Base-by-base conservation (phyloP, 2,888 invertebrate genomes). In the Diarsia dahlii region DNA sequence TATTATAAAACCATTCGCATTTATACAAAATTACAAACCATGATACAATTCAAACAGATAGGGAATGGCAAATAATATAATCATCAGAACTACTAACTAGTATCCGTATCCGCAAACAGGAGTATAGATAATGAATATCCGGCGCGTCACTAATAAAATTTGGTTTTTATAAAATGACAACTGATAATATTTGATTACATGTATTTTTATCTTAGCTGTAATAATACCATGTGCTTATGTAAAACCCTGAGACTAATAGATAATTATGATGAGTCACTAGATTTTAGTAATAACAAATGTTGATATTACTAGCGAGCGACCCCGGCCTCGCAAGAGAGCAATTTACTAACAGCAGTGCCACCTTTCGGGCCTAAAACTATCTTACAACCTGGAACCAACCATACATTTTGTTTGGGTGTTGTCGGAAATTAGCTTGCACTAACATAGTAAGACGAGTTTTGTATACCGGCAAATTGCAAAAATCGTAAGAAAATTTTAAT, bases 101-200 rank as follows among this genome's bases (percentile, higher is more conserved):
- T 56, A 58, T 75, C 64, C 45, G 50, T 50, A 45, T 76, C 46
- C 52, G 23, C 23, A 18, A 28, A 54, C 28, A 65, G 18, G 20
- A 50, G 5, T 45, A 34, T 23, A 62, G 58, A 80, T 74, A 66
- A 45, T 23, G 34, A 67, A 56, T 63, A 66, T 80, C 74, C 78
- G 80, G 45, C 23, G n/a, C 56, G 54, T 63, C 18, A 28, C 6
- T 6, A 34, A 58, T n/a, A 18, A 8, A 18, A 72, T 58, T 65
- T 54, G 10, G 23, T 34, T 58, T 28, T 23, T 45, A 8, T 45
- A 56, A 3, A 68, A 56, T 80, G 28, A 50, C n/a, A 60, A 73
- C 52, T 67, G 80, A 80, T 67, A 56, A 67, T 45, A 54, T 23
- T 67, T 6, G 48, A 23, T 62, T 48, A 62, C 46, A 62, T 54